These are phyloP conservation scores for Neogobius melanostomus DNA, from an alignment of 2,113 vertebrate species.

Conservation along the genomic window DNA sequence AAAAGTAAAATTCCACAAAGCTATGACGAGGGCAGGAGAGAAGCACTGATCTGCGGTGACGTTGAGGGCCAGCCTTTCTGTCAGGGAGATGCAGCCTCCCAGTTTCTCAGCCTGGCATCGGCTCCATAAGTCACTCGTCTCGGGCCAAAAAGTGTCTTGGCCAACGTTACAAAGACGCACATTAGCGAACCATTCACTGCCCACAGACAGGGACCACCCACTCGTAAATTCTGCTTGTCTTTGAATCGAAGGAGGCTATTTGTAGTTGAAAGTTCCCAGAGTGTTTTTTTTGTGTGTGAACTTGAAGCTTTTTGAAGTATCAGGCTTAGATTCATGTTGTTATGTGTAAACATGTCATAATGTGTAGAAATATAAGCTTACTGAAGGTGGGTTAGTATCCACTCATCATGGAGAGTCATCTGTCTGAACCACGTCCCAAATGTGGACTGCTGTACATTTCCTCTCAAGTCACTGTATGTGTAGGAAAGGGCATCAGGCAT, in stretches of 20 bases:
- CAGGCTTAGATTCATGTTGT: too few relatives aligned
- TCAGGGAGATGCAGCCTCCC: slow-evolving; percentile 56
- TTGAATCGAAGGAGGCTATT: slow-evolving; percentile 10
- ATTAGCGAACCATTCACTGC: slow-evolving; percentile 40
- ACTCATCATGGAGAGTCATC: too few relatives aligned
- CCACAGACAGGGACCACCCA: slow-evolving; percentile 38
- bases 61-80: slow-evolving; percentile 59
- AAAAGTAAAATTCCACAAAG: slow-evolving; percentile 15
- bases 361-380: too few relatives aligned
- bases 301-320: too few relatives aligned
- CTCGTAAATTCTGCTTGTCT: slow-evolving; percentile 28
- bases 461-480: too few relatives aligned
- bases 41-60: slow-evolving; percentile 51
- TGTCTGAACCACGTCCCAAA: too few relatives aligned
- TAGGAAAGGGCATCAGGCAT: too few relatives aligned
- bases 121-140: slow-evolving; percentile 50
- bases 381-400: too few relatives aligned
- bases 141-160: slow-evolving; percentile 39
- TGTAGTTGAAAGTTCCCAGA: neutral
- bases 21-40: slow-evolving; percentile 37
- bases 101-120: slow-evolving; percentile 51
- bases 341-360: too few relatives aligned
- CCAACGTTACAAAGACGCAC: slow-evolving; percentile 43
- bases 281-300: too few relatives aligned
- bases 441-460: too few relatives aligned